Conservation (phyloP, 2,113 vertebrate genomes). For the Myocastor coypus region DNA sequence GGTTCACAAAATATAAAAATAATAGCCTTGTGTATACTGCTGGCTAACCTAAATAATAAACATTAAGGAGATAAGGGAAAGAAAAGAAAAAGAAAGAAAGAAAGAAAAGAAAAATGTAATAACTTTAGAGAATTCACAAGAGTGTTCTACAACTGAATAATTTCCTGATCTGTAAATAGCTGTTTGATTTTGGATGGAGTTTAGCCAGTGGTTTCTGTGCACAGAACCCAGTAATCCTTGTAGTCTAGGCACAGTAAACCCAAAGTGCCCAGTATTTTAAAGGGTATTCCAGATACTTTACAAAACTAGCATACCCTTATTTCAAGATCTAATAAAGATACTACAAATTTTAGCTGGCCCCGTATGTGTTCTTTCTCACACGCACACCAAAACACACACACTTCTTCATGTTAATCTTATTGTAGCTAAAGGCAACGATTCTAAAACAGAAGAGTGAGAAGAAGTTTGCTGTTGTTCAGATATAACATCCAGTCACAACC, state of each 20-base stretch:
- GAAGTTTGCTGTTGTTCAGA: constrained; percentile 3
- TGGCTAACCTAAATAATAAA: not conserved
- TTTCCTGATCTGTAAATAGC: not conserved
- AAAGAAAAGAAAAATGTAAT: not conserved
- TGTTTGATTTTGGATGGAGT: not conserved
- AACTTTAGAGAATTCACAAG: not conserved
- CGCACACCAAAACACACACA: not conserved
- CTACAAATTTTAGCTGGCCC: not conserved
- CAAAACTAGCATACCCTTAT: not conserved
- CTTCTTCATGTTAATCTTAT: not conserved
- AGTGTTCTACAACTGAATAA: not conserved
- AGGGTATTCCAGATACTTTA: not conserved
- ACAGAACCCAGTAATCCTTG: not conserved
- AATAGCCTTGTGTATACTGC: not conserved
- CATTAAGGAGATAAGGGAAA: not conserved
- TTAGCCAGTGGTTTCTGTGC: not conserved
- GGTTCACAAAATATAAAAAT: not conserved
- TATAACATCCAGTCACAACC: not conserved
- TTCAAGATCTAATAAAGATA: not conserved
- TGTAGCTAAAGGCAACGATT: not conserved
- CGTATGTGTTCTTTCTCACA: not conserved
- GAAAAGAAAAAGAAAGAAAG: not conserved
- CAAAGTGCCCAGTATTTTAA: not conserved
- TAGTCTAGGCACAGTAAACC: not conserved
- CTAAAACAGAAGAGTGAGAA: constrained; percentile 17